These are phyloP conservation scores for Allobates femoralis DNA, from an alignment of 2,797 vertebrate genomes.

Conservation along the genomic window DNA sequence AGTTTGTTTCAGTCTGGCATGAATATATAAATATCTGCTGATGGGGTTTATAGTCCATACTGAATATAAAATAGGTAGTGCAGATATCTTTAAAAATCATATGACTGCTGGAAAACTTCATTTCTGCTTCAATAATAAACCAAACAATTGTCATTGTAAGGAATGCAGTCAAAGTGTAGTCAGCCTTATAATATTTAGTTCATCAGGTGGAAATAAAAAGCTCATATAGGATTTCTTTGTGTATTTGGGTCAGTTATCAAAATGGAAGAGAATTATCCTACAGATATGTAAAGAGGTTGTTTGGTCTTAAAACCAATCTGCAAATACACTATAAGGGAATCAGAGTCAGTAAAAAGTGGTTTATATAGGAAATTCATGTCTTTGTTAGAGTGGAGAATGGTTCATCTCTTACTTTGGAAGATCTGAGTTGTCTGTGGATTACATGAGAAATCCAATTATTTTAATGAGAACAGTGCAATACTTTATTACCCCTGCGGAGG, in stretches of 20 bases:
- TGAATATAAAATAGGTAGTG: constrained; percentile 8
- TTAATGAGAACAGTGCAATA: not conserved
- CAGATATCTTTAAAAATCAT: not conserved
- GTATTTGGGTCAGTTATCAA: not conserved
- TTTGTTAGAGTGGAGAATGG: too few relatives aligned
- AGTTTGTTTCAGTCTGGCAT: constrained; percentile 27
- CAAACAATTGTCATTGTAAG: not conserved
- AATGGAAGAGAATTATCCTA: not conserved
- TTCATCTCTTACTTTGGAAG: not conserved
- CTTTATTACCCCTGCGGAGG: not conserved
- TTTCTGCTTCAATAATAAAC: not conserved
- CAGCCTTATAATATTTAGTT: not conserved
- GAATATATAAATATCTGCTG: constrained; percentile 38
- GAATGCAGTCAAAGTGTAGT: not conserved
- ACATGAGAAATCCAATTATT: not conserved
- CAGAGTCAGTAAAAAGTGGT: not conserved
- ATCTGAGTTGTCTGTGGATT: not conserved
- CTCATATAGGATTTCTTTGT: not conserved
- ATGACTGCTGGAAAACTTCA: not conserved
- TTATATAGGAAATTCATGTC: not conserved
- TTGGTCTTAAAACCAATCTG: not conserved
- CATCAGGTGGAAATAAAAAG: not conserved
- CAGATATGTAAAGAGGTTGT: not conserved
- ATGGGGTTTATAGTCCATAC: constrained; percentile 8
- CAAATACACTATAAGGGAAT: not conserved